A percentile compares a stretch with the other conserved stretches of the same genome.
phyloP scores from a whole-genome alignment of 2,888 invertebrate species.

The Eupithecia vulgata region DNA sequence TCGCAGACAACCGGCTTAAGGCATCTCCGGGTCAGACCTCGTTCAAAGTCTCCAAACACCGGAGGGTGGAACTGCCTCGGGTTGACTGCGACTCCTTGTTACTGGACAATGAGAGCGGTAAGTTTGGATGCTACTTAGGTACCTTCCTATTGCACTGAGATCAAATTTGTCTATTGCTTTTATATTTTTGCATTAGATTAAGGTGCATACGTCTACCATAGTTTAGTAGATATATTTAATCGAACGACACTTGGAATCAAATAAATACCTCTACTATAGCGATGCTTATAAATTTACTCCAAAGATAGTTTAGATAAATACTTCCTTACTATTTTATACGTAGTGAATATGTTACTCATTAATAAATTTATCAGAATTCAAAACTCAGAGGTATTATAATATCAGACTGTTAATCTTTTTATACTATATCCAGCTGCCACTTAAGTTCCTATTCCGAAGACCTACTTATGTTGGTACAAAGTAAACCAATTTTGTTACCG shows the following conservation, averaged over 20 bases:
- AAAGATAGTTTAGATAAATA: neutral
- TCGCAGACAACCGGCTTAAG: conserved; percentile 76
- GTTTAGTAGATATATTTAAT: neutral
- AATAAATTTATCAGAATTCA: neutral
- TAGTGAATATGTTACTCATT: neutral
- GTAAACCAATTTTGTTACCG: conserved; percentile 44
- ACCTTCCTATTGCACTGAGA: neutral
- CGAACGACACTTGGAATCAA: neutral
- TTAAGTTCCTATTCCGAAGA: conserved; percentile 2
- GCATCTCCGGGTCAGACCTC: conserved; percentile 75
- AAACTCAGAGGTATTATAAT: neutral
- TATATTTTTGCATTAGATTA: neutral
- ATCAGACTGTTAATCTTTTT: too few relatives aligned
- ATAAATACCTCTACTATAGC: neutral
- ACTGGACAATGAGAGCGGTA: conserved; percentile 73
- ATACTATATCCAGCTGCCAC: too few relatives aligned
- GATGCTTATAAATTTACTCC: neutral
- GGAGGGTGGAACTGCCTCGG: conserved; percentile 85
- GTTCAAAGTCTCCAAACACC: conserved; percentile 85
- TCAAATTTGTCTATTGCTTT: neutral
- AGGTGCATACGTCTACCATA: neutral
- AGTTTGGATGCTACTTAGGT: conserved; percentile 44
- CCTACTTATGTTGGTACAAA: conserved; percentile 23
- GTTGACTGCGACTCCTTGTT: conserved; percentile 69
- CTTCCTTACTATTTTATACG: neutral